Base-by-base conservation (phyloP, 2,888 invertebrate species). In the Chorisops tibialis region DNA sequence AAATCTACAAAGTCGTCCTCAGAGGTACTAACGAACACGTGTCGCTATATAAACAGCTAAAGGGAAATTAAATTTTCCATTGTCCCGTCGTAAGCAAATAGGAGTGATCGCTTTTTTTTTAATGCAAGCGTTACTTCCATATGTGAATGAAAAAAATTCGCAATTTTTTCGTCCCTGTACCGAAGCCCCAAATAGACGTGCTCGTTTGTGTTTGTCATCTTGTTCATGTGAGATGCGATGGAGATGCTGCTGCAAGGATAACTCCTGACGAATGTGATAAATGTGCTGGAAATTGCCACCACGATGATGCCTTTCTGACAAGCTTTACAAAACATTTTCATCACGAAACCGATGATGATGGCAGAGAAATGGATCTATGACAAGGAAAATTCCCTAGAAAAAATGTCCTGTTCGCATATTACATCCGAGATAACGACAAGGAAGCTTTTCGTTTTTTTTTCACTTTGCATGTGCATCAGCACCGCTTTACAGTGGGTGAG, bases 11-110 rank as follows among this genome's bases (percentile, higher is more conserved):
- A n/a, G 49, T 56, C 54, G 50, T 24, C 63, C 62, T 63, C n/a
- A n/a, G n/a, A n/a, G n/a, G n/a, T n/a, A n/a, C n/a, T n/a, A n/a
- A 30, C 30, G n/a, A 30, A 64, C 62, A 66, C 51, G 65, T 66
- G 63, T 65, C 65, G 65, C 49, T 66, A 63, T 19, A 7, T 16
- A n/a, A n/a, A n/a, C 65, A 63, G 65, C 65, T 66, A 59, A 54
- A 66, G 3, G 67, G 63, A 67, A 67, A 67, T 67, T 67, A 66
- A 65, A 67, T 67, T 66, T 67, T 65, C 66, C 67, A 67, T 65
- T 67, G 67, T 67, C 66, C 63, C 63, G 62, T 62, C 61, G 64
- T 66, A 62, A 61, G 65, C 65, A 67, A 67, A 66, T 66, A 7
- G 62, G 66, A 63, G 65, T 64, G 67, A 67, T 54, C 59, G 47